Percentiles rank a stretch among this genome's conserved stretches.
Conservation (phyloP, 2,888 invertebrate genomes). For the Neoaliturus tenellus region DNA sequence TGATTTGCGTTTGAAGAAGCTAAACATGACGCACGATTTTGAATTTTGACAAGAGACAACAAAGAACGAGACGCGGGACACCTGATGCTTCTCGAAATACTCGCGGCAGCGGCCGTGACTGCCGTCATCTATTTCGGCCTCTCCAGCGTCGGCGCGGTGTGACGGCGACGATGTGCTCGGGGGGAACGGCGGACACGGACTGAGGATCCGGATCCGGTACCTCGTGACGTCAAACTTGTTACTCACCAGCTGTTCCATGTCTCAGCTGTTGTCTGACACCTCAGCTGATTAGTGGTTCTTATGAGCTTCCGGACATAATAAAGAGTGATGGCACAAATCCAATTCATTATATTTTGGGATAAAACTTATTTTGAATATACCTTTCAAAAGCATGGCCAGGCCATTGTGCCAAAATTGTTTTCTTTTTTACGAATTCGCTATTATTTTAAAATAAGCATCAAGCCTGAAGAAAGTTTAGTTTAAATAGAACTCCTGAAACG, state of each 20-base stretch:
- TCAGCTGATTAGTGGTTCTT: background rate
- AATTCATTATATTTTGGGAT: background rate
- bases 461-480: too few species aligned
- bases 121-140: slow-evolving; percentile 40
- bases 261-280: background rate
- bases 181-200: slow-evolving; percentile 12
- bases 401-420: too few species aligned
- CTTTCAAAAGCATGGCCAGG: too few species aligned
- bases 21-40: slow-evolving; percentile 46
- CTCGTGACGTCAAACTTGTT: slow-evolving; percentile 26
- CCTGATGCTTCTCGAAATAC: slow-evolving; percentile 42
- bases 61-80: slow-evolving; percentile 34
- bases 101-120: slow-evolving; percentile 23
- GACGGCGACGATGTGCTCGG: slow-evolving; percentile 2
- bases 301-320: background rate
- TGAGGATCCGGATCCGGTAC: background rate
- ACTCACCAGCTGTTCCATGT: background rate
- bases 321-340: background rate
- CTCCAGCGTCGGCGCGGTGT: slow-evolving; percentile 3
- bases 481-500: too few species aligned
- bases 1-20: slow-evolving; percentile 57
- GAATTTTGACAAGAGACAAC: slow-evolving; percentile 20
- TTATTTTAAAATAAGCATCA: too few species aligned
- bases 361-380: too few species aligned
- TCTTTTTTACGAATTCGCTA: too few species aligned